Evolutionary conservation across 2,113 vertebrate species (phyloP).

Genomic region (Phalacrocorax brasilianus): DNA sequence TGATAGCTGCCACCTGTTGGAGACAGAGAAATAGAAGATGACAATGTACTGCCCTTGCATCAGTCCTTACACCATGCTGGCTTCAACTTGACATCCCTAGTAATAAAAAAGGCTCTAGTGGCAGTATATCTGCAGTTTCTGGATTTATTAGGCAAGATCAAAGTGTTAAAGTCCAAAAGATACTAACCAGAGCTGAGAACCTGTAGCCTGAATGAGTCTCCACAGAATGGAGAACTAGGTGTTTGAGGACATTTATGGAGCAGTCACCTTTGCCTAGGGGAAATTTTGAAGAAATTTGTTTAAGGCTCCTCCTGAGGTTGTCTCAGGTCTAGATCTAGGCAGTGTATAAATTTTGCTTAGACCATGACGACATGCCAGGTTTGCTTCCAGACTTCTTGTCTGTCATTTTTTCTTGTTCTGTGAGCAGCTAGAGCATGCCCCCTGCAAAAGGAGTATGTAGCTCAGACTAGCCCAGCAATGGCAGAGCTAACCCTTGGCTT

Average conservation of each 20-base stretch:
- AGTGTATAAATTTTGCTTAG: background rate
- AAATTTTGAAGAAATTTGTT: background rate
- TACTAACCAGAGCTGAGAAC: background rate
- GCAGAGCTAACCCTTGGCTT: background rate
- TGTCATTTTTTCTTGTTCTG: background rate
- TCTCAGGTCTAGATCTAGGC: background rate
- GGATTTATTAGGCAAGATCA: background rate
- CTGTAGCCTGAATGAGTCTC: background rate
- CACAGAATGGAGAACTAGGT: background rate
- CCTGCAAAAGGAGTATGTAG: background rate
- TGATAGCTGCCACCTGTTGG: background rate
- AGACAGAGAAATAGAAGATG: background rate
- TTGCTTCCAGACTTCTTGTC: background rate
- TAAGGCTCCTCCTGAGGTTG: background rate
- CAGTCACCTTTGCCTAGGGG: background rate
- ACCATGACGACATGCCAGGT: background rate
- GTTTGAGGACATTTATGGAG: background rate
- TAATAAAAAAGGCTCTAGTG: background rate
- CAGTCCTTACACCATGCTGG: background rate
- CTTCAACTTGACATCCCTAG: background rate
- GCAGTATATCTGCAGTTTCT: background rate
- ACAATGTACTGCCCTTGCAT: background rate
- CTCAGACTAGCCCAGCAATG: background rate
- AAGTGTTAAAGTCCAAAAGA: background rate
- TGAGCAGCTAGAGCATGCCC: background rate